A percentile compares a stretch with the other conserved stretches of the same genome.
Evolutionary conservation across 2,888 invertebrate species (phyloP).

Genomic region (Junonia oenone): DNA sequence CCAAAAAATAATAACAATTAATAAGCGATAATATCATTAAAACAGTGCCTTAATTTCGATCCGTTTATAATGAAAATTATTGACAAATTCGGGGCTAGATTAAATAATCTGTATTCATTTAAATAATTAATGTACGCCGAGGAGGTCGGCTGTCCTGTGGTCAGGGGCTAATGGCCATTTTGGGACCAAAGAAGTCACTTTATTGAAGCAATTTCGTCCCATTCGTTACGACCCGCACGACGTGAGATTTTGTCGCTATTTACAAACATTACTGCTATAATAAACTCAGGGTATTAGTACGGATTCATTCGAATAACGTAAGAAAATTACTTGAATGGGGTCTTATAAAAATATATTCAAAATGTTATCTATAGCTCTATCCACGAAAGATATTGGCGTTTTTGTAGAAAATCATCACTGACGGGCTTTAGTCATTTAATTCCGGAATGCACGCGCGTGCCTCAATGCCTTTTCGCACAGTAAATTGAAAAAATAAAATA

Average conservation of each 20-base stretch:
- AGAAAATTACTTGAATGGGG: too few species aligned
- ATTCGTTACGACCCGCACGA: slow-evolving; percentile 47
- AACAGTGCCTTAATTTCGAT: not conserved
- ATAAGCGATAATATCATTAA: not conserved
- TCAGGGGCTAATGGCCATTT: slow-evolving; percentile 66
- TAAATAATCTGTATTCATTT: slow-evolving; percentile 51
- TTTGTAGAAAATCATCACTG: too few species aligned
- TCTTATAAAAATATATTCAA: too few species aligned
- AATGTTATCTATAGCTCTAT: too few species aligned
- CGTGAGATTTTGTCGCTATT: slow-evolving; percentile 30
- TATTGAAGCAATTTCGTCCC: slow-evolving; percentile 62
- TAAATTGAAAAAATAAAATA: too few species aligned
- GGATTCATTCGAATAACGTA: not conserved
- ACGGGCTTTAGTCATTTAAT: too few species aligned
- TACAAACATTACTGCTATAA: slow-evolving; percentile 14
- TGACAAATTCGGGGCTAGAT: slow-evolving; percentile 30
- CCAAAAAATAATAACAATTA: too few species aligned
- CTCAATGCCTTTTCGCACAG: too few species aligned
- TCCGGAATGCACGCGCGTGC: too few species aligned
- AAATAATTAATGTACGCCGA: slow-evolving; percentile 59
- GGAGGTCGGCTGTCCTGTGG: slow-evolving; percentile 43
- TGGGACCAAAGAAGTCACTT: slow-evolving; percentile 65
- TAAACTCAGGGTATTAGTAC: not conserved
- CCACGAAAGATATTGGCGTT: too few species aligned
- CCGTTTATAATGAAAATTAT: slow-evolving; percentile 3